Evolutionary conservation across 64 coral and sea anemone species (phyloP).

Genomic region (Stylophora pistillata): DNA sequence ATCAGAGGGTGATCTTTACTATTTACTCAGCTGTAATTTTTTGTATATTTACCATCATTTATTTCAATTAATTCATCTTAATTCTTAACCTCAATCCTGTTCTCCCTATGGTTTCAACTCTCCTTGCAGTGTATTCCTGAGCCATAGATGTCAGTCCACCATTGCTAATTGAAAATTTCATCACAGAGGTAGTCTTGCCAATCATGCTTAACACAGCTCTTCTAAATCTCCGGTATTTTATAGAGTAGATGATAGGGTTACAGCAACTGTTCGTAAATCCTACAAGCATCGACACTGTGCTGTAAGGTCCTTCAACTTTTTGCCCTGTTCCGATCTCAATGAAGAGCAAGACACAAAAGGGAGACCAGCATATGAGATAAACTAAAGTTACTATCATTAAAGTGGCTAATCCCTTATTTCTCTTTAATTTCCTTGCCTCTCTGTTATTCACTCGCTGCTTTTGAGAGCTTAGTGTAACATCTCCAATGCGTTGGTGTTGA

Average conservation of each 20-base stretch:
- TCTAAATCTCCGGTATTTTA: conserved; percentile 70
- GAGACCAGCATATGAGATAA: conserved; percentile 75
- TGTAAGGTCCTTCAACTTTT: conserved; percentile 27
- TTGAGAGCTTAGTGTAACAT: background rate
- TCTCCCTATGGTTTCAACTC: background rate
- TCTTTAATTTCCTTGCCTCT: background rate
- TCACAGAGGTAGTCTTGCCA: background rate
- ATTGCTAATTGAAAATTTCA: background rate
- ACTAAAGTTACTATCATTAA: conserved; percentile 48
- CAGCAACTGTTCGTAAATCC: conserved; percentile 77
- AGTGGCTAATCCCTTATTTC: conserved; percentile 58
- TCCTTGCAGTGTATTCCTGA: background rate
- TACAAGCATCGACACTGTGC: conserved; percentile 57
- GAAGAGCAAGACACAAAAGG: conserved; percentile 81
- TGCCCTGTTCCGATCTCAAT: conserved; percentile 60
- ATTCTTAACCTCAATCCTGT: background rate
- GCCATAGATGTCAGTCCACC: background rate
- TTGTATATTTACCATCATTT: background rate
- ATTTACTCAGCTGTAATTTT: background rate
- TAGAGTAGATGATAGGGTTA: conserved; percentile 77
- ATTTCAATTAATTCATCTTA: background rate
- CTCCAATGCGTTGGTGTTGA: conserved; percentile 33
- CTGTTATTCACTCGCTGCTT: background rate
- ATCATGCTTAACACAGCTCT: conserved; percentile 31
- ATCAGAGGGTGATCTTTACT: background rate